phyloP scores from a whole-genome alignment of 2,113 vertebrate genomes.

The Corydoras sp. region DNA sequence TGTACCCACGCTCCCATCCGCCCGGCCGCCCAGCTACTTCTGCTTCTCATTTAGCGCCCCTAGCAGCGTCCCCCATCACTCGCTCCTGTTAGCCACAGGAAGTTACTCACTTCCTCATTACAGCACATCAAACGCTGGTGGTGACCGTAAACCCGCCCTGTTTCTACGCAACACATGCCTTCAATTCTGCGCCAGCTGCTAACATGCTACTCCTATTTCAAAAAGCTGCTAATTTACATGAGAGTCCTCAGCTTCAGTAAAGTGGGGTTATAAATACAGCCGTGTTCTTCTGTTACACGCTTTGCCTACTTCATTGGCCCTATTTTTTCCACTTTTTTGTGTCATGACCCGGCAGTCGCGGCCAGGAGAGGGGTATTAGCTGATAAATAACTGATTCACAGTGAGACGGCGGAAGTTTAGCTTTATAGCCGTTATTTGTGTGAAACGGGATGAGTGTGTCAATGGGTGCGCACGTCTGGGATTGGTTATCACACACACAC shows the following conservation, averaged over 20 bases:
- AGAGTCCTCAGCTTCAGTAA: slow-evolving; percentile 5
- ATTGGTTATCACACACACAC: slow-evolving; percentile 38
- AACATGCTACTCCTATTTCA: slow-evolving; percentile 55
- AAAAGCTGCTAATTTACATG: slow-evolving; percentile 38
- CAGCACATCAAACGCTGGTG: slow-evolving; percentile 79
- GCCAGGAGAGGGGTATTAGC: too few relatives aligned
- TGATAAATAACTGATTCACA: too few relatives aligned
- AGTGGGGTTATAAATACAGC: slow-evolving; percentile 22
- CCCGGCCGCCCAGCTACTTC: slow-evolving; percentile 34
- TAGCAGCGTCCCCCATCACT: slow-evolving; percentile 21
- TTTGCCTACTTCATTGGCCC: not conserved
- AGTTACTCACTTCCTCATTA: slow-evolving; percentile 87
- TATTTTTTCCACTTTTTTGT: not conserved
- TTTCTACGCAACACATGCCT: slow-evolving; percentile 79
- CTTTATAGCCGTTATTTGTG: too few relatives aligned
- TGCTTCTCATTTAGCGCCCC: slow-evolving; percentile 44
- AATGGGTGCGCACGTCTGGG: slow-evolving; percentile 39
- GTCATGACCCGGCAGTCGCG: too few relatives aligned
- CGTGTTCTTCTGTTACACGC: slow-evolving; percentile 13
- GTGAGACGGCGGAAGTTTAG: too few relatives aligned
- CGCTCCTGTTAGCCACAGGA: slow-evolving; percentile 60
- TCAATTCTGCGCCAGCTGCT: slow-evolving; percentile 76
- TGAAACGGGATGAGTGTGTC: too few relatives aligned
- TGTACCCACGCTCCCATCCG: slow-evolving; percentile 10
- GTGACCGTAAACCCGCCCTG: slow-evolving; percentile 79